These are phyloP conservation scores for Adrianichthys oophorus DNA, from an alignment of 2,797 vertebrate species.

Conservation along the genomic window DNA sequence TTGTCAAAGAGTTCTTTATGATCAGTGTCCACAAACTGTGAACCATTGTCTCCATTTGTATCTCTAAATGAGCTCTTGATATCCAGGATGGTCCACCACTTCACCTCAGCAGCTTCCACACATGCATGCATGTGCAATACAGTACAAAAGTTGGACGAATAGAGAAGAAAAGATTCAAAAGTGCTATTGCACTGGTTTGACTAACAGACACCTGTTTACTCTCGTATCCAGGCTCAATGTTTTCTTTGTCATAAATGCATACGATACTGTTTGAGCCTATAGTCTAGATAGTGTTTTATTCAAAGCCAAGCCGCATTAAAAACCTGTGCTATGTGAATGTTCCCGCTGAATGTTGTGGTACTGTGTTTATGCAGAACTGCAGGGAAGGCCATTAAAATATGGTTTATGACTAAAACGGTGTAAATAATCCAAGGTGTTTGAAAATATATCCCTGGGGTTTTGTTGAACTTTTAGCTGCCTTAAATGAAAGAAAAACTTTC, in stretches of 20 bases:
- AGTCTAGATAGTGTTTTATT: slow-evolving; percentile 14
- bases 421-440: slow-evolving; percentile 66
- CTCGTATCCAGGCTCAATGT: background rate
- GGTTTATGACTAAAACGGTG: slow-evolving; percentile 56
- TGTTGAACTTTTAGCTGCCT: slow-evolving; percentile 53
- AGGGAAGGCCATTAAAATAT: slow-evolving; percentile 56
- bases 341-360: slow-evolving; percentile 19
- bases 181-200: no score
- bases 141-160: no score
- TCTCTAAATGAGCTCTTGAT: no score
- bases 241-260: background rate
- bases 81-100: no score
- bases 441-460: slow-evolving; percentile 59
- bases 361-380: slow-evolving; percentile 30
- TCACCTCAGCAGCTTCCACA: no score
- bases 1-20: no score
- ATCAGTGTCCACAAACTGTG: no score
- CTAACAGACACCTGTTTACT: no score
- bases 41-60: no score
- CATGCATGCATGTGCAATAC: no score
- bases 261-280: slow-evolving; percentile 14
- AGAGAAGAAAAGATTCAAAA: no score
- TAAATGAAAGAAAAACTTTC: slow-evolving; percentile 54
- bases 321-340: slow-evolving; percentile 13
- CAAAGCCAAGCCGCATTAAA: slow-evolving; percentile 23